Evolutionary conservation across 2,113 vertebrate genomes (phyloP).

Genomic region (Isichthys henryi): DNA sequence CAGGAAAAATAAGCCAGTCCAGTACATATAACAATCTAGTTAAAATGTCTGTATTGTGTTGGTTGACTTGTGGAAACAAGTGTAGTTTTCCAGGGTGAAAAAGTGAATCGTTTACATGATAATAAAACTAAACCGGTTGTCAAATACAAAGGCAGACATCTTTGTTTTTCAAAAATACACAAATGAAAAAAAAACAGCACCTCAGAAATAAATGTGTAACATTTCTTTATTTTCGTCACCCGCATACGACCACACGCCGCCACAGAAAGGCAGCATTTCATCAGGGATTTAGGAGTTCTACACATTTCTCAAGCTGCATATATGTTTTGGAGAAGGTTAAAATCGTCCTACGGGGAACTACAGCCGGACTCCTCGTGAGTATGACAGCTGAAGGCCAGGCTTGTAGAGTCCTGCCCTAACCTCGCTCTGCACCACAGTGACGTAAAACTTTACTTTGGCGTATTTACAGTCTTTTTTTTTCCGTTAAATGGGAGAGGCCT

Average conservation of each 20-base stretch:
- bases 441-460: not conserved
- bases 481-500: not conserved
- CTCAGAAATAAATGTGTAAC: not conserved
- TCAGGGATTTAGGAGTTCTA: not conserved
- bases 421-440: not conserved
- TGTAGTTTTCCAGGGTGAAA: not conserved
- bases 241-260: not conserved
- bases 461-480: constrained; percentile 13
- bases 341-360: not conserved
- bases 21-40: not conserved
- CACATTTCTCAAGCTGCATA: not conserved
- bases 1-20: not conserved
- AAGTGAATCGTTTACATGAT: not conserved
- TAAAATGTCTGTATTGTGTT: not conserved
- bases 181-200: not conserved
- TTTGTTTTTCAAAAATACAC: not conserved
- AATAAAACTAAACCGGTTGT: not conserved
- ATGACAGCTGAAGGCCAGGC: not conserved
- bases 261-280: not conserved
- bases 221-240: not conserved
- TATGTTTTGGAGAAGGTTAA: not conserved
- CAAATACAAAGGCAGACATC: not conserved
- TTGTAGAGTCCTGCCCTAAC: not conserved
- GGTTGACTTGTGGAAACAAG: not conserved
- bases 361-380: not conserved